These are phyloP conservation scores for Drosophila lacertosa DNA, from an alignment of 1,140 invertebrate species.

Conservation along the genomic window DNA sequence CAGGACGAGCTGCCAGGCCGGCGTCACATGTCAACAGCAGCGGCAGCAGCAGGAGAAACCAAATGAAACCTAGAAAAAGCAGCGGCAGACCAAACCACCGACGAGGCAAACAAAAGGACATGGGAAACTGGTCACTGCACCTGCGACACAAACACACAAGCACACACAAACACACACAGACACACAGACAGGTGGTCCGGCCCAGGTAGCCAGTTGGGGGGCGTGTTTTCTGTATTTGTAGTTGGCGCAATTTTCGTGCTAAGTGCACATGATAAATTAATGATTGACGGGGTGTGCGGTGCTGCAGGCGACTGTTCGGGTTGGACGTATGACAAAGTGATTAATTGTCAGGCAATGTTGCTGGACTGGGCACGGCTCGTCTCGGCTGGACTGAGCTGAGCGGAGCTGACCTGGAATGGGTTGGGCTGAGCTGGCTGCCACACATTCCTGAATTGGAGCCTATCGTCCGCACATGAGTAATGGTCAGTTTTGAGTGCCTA, in stretches of 20 bases:
- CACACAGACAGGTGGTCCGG: neutral
- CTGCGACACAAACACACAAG: conserved; percentile 39
- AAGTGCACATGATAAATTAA: conserved; percentile 77
- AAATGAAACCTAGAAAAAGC: conserved; percentile 53
- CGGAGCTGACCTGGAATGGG: no score
- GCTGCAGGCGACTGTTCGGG: conserved; percentile 12
- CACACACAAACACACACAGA: conserved; percentile 1
- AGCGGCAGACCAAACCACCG: conserved; percentile 31
- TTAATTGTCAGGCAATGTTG: conserved; percentile 58
- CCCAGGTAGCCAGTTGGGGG: no score
- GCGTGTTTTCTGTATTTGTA: conserved; percentile 21
- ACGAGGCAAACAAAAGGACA: conserved; percentile 27
- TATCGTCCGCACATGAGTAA: conserved; percentile 42
- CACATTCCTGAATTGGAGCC: conserved; percentile 45
- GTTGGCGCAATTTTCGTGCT: conserved; percentile 71
- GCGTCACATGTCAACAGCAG: conserved; percentile 45
- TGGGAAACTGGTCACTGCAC: conserved; percentile 38
- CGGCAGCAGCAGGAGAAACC: conserved; percentile 30
- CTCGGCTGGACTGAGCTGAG: no score
- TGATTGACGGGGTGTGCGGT: conserved; percentile 46
- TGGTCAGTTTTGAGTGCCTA: conserved; percentile 45
- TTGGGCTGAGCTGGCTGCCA: neutral
- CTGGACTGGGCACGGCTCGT: no score
- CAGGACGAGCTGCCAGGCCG: conserved; percentile 5
- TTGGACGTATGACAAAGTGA: conserved; percentile 63